Conservation (phyloP, 2,113 vertebrate genomes). For the Sakesphorus luctuosus region DNA sequence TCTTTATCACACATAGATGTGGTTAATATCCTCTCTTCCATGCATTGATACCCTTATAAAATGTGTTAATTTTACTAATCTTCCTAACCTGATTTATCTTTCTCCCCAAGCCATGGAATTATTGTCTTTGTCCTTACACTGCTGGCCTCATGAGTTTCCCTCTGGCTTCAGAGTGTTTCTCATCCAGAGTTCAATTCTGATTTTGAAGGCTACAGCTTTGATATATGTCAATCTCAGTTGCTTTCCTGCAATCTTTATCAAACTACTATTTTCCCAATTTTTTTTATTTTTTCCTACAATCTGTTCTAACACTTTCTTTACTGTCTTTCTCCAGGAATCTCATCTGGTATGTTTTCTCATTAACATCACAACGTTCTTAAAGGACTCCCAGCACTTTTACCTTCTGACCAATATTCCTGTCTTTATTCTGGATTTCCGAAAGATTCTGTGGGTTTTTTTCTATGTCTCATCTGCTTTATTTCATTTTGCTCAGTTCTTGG, state of each 20-base stretch:
- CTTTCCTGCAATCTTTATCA: background rate
- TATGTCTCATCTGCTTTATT: background rate
- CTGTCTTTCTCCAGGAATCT: background rate
- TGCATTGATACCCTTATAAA: background rate
- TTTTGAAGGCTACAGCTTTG: background rate
- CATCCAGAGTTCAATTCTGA: background rate
- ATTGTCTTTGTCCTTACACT: background rate
- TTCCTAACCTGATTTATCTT: background rate
- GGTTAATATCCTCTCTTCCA: background rate
- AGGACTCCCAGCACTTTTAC: background rate
- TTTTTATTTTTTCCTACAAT: background rate
- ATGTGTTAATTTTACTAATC: slow-evolving; percentile 2
- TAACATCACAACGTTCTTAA: background rate
- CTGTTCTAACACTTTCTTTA: background rate
- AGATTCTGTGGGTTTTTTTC: background rate
- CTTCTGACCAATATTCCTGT: background rate
- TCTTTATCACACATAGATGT: background rate
- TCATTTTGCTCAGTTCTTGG: background rate
- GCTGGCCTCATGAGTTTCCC: background rate
- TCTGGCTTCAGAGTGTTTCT: background rate
- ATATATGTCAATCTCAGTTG: background rate
- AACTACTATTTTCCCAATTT: background rate
- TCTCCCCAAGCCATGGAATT: background rate
- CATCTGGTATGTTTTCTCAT: background rate
- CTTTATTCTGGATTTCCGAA: background rate